Evolutionary conservation across 2,797 vertebrate genomes (phyloP), one percentile per base, ranked within the genome.

Genomic region (Alcedo atthis): DNA sequence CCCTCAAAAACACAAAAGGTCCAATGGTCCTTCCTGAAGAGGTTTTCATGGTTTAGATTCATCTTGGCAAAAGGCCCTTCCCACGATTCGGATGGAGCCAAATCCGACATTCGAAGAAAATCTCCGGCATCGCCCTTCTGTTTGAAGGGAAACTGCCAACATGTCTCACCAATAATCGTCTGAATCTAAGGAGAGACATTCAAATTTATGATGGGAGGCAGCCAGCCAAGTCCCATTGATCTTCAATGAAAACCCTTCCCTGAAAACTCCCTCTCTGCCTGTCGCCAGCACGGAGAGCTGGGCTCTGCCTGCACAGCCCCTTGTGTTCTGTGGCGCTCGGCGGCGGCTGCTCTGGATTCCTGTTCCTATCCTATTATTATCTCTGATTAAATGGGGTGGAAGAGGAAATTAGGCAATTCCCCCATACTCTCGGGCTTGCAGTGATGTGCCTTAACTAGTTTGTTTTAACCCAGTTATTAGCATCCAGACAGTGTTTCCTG

Each of bases 101-200:
- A 74, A 85, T 58, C 84, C 77, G 58, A 61, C 87, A 70, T 64
- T 74, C 71, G 35, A 82, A 95, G 93, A 85, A 85, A 92, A 90
- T 48, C 87, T 84, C 77, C 0, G 2, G 54, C 81, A 71, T 74
- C n/a, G 9, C 92, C 68, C 81, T 92, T 90, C 88, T 93, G 88
- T 87, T 85, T 74, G 92, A 88, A 80, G 76, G 45, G 87, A 80
- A 96, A 35, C 75, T 96, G 95, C 93, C 94, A 93, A 71, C 71
- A 33, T 15, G 42, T 90, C 93, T 95, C 92, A 85, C 71, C 64
- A 42, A 30, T 64, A 82, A 84, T 80, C 28, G 3, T 87, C 81
- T 91, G 86, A 49, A 89, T 89, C 81, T 85, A 68, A 67, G 68
- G 37, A 92, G 68, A 93, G 84, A 64, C 14, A 5, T 71, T 76